A percentile compares a stretch with the other conserved stretches of the same genome.
Evolutionary conservation across 1,140 invertebrate species (phyloP).

Genomic region (Pseudobourletiella spinata): DNA sequence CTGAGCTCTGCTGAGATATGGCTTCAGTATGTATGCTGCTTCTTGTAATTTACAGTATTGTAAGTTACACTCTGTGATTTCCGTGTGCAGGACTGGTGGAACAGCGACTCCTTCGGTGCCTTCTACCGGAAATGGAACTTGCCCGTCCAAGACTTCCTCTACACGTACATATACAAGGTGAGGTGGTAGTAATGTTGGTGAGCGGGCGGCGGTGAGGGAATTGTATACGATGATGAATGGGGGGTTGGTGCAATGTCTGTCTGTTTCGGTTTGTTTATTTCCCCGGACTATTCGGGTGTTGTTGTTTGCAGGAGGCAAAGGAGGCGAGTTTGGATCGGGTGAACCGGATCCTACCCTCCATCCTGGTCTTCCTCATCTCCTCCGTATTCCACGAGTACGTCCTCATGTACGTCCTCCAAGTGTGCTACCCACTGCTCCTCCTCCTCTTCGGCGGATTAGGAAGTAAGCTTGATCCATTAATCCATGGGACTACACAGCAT

Average conservation of each 20-base stretch:
- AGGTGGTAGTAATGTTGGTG: no score
- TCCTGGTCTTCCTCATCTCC: conserved; percentile 49
- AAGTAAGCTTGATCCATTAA: conserved; percentile 35
- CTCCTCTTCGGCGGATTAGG: conserved; percentile 56
- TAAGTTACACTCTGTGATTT: no score
- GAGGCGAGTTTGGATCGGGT: conserved; percentile 45
- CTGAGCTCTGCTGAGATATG: no score
- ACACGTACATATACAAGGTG: conserved; percentile 82
- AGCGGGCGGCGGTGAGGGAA: no score
- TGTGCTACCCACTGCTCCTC: conserved; percentile 79
- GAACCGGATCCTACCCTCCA: neutral
- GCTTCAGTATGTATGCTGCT: no score
- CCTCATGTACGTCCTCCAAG: conserved; percentile 60
- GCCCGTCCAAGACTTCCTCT: conserved; percentile 88
- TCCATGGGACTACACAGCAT: no score
- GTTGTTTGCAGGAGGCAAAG: conserved; percentile 32
- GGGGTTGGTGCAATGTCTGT: no score
- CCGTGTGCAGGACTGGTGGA: conserved; percentile 52
- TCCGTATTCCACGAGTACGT: conserved; percentile 79
- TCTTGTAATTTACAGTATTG: no score
- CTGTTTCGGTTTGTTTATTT: no score
- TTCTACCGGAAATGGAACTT: conserved; percentile 91
- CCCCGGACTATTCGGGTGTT: neutral
- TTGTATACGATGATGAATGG: no score
- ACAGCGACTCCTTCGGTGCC: conserved; percentile 61